Evolutionary conservation across 2,888 invertebrate genomes (phyloP).

Genomic region (Hirtodrosophila alboralis): DNA sequence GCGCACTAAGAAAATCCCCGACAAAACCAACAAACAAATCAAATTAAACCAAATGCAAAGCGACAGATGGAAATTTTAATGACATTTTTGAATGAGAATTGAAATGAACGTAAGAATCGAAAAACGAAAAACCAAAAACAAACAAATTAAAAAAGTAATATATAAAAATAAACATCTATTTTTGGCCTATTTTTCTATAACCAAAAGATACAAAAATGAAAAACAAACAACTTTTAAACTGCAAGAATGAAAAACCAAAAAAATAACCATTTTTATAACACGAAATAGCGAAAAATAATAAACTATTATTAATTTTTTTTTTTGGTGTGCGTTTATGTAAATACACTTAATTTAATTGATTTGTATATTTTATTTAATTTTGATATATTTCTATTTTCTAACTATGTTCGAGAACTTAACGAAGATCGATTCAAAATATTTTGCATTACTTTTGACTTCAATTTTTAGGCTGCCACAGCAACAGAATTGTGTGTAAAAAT

Average conservation of each 20-base stretch:
- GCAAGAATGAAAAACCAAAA: constrained; percentile 40
- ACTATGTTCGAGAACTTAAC: constrained; percentile 18
- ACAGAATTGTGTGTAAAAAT: constrained; percentile 67
- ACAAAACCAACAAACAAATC: constrained; percentile 42
- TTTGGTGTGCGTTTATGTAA: constrained; percentile 54
- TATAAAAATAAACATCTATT: constrained; percentile 76
- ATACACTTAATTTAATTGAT: constrained; percentile 41
- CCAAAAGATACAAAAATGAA: constrained; percentile 42
- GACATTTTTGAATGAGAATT: constrained; percentile 62
- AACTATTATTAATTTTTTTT: constrained; percentile 27
- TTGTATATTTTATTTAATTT: constrained; percentile 12
- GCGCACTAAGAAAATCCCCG: constrained; percentile 34
- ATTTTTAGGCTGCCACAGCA: constrained; percentile 29
- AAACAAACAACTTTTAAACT: constrained; percentile 59
- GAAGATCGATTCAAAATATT: constrained; percentile 42
- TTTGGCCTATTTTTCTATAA: constrained; percentile 82
- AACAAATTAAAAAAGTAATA: constrained; percentile 51
- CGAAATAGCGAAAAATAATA: constrained; percentile 21
- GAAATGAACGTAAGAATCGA: constrained; percentile 30
- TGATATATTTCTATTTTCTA: constrained; percentile 3
- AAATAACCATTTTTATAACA: constrained; percentile 57
- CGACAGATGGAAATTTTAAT: constrained; percentile 62
- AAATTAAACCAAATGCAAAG: constrained; percentile 51
- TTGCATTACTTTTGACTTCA: constrained; percentile 30
- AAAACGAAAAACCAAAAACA: constrained; percentile 5